A percentile compares a stretch with the other conserved stretches of the same genome.
Conservation (phyloP, 2,888 invertebrate species). For the Diloba caeruleocephala region DNA sequence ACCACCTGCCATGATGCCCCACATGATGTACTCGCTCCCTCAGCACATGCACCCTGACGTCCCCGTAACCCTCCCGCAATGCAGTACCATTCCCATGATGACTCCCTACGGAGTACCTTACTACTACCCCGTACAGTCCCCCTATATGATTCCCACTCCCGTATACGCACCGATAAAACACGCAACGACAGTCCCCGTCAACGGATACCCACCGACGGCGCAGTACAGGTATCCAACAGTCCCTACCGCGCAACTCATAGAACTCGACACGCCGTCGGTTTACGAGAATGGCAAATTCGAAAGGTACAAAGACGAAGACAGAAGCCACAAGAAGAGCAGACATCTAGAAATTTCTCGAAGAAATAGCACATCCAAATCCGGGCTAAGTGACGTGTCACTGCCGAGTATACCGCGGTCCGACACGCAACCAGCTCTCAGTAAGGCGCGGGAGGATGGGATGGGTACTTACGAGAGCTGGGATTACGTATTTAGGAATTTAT, state of each 20-base stretch:
- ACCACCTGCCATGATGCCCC: slow-evolving; percentile 58
- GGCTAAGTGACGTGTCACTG: slow-evolving; percentile 78
- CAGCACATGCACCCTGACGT: slow-evolving; percentile 65
- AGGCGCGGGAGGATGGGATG: slow-evolving; percentile 90
- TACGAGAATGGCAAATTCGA: slow-evolving; percentile 81
- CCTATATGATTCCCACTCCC: slow-evolving; percentile 83
- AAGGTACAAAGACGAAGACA: slow-evolving; percentile 69
- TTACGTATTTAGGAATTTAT: slow-evolving; percentile 93
- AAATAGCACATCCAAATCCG: slow-evolving; percentile 79
- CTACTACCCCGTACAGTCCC: slow-evolving; percentile 82
- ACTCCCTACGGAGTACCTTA: slow-evolving; percentile 80
- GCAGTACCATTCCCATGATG: slow-evolving; percentile 73
- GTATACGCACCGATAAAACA: slow-evolving; percentile 84
- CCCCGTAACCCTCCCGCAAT: slow-evolving; percentile 64
- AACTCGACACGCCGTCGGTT: slow-evolving; percentile 87
- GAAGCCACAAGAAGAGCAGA: slow-evolving; percentile 66
- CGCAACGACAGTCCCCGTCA: slow-evolving; percentile 80
- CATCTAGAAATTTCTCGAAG: slow-evolving; percentile 71
- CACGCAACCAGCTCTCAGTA: slow-evolving; percentile 83
- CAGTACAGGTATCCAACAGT: slow-evolving; percentile 86
- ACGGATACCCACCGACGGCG: slow-evolving; percentile 80
- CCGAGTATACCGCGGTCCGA: slow-evolving; percentile 84
- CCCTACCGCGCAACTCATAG: slow-evolving; percentile 92
- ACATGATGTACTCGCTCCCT: slow-evolving; percentile 69
- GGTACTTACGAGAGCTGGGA: slow-evolving; percentile 94